These are phyloP conservation scores for Melospiza georgiana DNA, from an alignment of 2,113 vertebrate genomes.

Conservation along the genomic window DNA sequence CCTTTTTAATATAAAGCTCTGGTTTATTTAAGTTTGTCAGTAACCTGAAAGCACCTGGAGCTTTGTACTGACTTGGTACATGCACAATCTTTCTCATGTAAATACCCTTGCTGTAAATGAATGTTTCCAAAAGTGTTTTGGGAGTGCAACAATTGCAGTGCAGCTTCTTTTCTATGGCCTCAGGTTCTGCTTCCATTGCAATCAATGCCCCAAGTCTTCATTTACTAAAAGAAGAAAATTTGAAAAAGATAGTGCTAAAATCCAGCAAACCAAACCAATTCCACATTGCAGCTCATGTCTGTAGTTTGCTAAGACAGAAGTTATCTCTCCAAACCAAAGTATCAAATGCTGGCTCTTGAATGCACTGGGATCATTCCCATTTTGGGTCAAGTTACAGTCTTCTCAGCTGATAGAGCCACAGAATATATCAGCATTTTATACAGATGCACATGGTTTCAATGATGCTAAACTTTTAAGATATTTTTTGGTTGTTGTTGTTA, in stretches of 20 bases:
- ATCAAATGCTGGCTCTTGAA: constrained; percentile 18
- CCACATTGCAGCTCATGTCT: background rate
- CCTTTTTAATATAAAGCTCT: background rate
- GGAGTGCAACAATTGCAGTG: background rate
- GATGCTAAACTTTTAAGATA: constrained; percentile 64
- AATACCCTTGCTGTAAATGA: background rate
- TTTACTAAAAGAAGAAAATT: background rate
- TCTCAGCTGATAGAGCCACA: constrained; percentile 62
- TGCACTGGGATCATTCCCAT: constrained; percentile 5
- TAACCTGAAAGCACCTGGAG: background rate
- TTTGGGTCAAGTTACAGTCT: constrained; percentile 43
- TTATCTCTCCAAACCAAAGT: constrained; percentile 55
- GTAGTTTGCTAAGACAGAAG: constrained; percentile 29
- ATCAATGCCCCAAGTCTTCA: background rate
- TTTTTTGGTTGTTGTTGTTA: background rate
- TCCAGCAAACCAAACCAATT: constrained; percentile 4
- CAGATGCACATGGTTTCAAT: constrained; percentile 75
- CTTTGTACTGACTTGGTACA: background rate
- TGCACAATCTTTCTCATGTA: background rate
- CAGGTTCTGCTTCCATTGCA: background rate
- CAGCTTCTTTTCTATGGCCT: background rate
- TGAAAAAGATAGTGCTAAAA: background rate
- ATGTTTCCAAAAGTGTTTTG: background rate
- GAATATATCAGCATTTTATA: constrained; percentile 56
- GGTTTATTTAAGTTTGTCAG: background rate